Conservation (phyloP, 2,113 vertebrate genomes). For the Takifugu bimaculatus region DNA sequence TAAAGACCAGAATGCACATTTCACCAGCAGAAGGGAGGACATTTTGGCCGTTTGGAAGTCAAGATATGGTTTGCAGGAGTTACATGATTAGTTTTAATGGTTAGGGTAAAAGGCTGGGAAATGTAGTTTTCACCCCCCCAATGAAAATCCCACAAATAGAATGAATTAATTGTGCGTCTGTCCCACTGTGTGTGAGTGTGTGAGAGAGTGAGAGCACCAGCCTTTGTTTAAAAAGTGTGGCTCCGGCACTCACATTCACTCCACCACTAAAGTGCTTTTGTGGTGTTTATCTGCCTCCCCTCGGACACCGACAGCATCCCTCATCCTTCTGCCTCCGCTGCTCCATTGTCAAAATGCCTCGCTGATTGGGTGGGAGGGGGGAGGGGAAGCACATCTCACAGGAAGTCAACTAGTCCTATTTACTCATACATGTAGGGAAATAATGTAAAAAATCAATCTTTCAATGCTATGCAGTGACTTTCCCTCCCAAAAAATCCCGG, state of each 20-base stretch:
- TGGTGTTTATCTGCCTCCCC: constrained; percentile 75
- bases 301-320: constrained; percentile 70
- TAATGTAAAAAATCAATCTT: constrained; percentile 1
- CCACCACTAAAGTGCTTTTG: constrained; percentile 74
- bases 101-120: no score
- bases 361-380: constrained; percentile 33
- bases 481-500: constrained; percentile 45
- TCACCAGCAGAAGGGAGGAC: no score
- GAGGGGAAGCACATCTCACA: neutral
- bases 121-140: no score
- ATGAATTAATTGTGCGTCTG: constrained; percentile 3
- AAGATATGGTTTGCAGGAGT: no score
- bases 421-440: constrained; percentile 10
- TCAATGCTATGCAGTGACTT: constrained; percentile 13
- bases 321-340: constrained; percentile 56
- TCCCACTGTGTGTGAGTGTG: neutral
- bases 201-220: constrained; percentile 60
- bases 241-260: constrained; percentile 80
- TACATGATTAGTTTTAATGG: no score
- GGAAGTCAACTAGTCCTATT: constrained; percentile 12
- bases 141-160: no score
- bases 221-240: constrained; percentile 74
- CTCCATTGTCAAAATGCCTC: constrained; percentile 53
- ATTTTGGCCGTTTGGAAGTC: no score
- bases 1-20: no score